Evolutionary conservation across 1,140 invertebrate genomes (phyloP).

Genomic region (Drosophila sturtevanti): DNA sequence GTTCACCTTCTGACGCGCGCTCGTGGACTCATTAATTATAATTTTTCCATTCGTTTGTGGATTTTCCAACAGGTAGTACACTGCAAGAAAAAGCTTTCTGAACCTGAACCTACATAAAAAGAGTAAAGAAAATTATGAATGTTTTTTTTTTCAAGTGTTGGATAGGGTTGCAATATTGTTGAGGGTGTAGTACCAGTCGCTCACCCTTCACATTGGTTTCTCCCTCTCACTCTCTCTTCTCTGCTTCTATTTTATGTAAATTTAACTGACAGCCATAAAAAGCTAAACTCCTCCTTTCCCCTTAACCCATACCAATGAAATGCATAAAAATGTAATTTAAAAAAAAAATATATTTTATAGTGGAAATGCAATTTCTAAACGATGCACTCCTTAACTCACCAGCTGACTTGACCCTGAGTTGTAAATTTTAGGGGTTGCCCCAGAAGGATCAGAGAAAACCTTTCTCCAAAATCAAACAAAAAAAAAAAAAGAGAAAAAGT

Average conservation of each 20-base stretch:
- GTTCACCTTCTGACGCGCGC: conserved; percentile 71
- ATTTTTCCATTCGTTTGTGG: conserved; percentile 59
- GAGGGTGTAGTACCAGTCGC: conserved; percentile 22
- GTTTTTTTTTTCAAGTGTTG: conserved; percentile 16
- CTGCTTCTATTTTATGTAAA: conserved; percentile 37
- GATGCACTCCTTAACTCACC: not conserved
- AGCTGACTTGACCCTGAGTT: not conserved
- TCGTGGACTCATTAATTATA: conserved; percentile 75
- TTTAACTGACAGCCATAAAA: conserved; percentile 55
- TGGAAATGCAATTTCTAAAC: conserved; percentile 37
- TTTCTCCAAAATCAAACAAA: not conserved
- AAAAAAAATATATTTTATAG: conserved; percentile 28
- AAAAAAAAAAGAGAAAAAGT: conserved; percentile 67
- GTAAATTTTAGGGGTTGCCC: not conserved
- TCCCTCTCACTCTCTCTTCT: not conserved
- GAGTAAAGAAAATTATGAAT: no score
- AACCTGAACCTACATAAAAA: no score
- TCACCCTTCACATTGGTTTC: not conserved
- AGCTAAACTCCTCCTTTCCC: conserved; percentile 29
- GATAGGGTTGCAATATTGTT: conserved; percentile 54
- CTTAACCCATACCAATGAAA: conserved; percentile 30
- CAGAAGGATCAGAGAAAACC: not conserved
- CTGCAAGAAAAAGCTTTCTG: conserved; percentile 2
- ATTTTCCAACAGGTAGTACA: conserved; percentile 66
- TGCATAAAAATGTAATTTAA: conserved; percentile 50